Evolutionary conservation across 2,888 invertebrate species (phyloP).

Genomic region (Dynastes maya): DNA sequence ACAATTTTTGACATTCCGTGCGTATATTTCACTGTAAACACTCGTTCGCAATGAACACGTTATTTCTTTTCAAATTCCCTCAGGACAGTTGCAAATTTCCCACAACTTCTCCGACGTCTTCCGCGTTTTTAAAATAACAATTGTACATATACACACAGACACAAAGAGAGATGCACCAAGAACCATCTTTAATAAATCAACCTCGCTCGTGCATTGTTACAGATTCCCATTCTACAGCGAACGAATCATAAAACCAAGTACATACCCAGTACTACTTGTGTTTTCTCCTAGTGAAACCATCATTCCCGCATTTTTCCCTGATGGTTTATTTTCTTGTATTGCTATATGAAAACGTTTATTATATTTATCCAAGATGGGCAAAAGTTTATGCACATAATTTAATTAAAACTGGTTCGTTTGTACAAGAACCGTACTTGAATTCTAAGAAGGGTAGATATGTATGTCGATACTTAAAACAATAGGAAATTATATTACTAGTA

Average conservation of each 20-base stretch:
- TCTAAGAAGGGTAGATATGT: no score
- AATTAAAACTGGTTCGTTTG: no score
- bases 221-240: conserved; percentile 29
- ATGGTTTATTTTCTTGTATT: no score
- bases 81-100: conserved; percentile 21
- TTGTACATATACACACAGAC: background rate
- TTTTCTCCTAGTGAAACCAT: background rate
- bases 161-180: background rate
- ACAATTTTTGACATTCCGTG: background rate
- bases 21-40: background rate
- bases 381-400: no score
- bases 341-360: no score
- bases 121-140: conserved; percentile 22
- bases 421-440: no score
- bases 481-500: no score
- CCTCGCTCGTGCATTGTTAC: conserved; percentile 28
- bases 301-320: no score
- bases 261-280: background rate
- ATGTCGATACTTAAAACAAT: no score
- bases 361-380: no score
- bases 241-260: background rate
- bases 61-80: conserved; percentile 13
- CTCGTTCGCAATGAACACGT: background rate
- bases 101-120: conserved; percentile 15
- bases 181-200: conserved; percentile 31